Conservation (phyloP, 2,888 invertebrate genomes). For the Xanthostigma xanthostigma region DNA sequence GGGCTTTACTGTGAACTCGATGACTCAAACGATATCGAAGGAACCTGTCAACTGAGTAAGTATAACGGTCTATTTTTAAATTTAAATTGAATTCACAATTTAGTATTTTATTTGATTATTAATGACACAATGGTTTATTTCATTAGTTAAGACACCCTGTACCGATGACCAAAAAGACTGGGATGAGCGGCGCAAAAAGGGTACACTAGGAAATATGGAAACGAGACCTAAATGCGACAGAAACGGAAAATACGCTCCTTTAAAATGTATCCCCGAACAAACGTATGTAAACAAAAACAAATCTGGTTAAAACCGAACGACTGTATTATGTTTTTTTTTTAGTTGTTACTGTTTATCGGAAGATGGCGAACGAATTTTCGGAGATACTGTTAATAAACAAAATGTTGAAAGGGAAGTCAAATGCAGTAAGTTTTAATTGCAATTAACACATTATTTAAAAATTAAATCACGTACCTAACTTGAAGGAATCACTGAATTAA, state of each 20-base stretch:
- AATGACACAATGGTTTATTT: too few species aligned
- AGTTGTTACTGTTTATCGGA: conserved; percentile 51
- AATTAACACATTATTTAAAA: too few species aligned
- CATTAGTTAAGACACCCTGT: conserved; percentile 19
- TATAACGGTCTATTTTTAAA: background rate
- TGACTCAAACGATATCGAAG: background rate
- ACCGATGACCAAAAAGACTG: conserved; percentile 26
- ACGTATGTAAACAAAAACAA: conserved; percentile 33
- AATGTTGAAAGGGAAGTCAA: conserved; percentile 31
- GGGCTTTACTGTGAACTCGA: conserved; percentile 18
- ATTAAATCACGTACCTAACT: too few species aligned
- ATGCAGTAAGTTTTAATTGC: conserved; percentile 34
- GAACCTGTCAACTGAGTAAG: background rate
- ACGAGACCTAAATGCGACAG: conserved; percentile 43
- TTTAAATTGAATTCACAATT: background rate
- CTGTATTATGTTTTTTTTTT: conserved; percentile 3
- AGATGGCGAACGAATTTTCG: conserved; percentile 48
- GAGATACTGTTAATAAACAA: conserved; percentile 22
- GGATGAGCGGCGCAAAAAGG: conserved; percentile 31
- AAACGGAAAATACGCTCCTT: conserved; percentile 40
- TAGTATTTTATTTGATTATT: too few species aligned
- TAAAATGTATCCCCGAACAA: conserved; percentile 48
- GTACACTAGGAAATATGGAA: conserved; percentile 37
- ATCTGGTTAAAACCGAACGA: too few species aligned
- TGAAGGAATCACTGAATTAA: too few species aligned